Evolutionary conservation across 2,797 vertebrate genomes (phyloP).

Genomic region (Gymnothorax reevesii): DNA sequence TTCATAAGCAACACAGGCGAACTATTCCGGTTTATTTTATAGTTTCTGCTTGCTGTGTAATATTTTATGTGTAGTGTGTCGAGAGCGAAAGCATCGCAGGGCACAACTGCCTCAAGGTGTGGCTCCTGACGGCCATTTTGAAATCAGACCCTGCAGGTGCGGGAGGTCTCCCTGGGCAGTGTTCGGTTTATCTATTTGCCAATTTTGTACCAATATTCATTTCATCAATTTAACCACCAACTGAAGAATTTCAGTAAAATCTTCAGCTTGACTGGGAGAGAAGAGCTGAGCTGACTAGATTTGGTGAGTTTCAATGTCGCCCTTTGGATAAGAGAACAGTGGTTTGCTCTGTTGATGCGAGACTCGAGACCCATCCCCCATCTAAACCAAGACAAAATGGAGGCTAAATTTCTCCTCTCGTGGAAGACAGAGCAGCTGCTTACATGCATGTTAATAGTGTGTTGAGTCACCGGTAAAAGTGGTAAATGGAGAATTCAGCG

Average conservation of each 20-base stretch:
- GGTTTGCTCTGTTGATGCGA: neutral
- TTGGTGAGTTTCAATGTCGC: neutral
- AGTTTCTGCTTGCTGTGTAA: neutral
- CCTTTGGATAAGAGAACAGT: neutral
- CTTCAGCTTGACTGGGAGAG: neutral
- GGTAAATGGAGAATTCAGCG: neutral
- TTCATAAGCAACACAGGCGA: neutral
- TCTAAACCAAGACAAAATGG: neutral
- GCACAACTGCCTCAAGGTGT: neutral
- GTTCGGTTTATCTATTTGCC: neutral
- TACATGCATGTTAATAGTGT: neutral
- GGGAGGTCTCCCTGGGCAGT: neutral
- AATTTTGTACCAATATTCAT: neutral
- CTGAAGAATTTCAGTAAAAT: neutral
- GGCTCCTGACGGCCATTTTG: conserved; percentile 12
- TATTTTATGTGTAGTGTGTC: neutral
- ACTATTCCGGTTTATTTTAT: neutral
- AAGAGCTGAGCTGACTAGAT: too few relatives aligned
- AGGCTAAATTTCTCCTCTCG: neutral
- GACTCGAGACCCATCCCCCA: neutral
- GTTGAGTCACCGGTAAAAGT: neutral
- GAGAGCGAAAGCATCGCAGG: neutral
- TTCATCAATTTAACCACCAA: neutral
- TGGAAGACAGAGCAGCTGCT: neutral
- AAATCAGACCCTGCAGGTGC: neutral